These are phyloP conservation scores for Dione vanillae DNA, from an alignment of 2,888 invertebrate species.

Conservation along the genomic window DNA sequence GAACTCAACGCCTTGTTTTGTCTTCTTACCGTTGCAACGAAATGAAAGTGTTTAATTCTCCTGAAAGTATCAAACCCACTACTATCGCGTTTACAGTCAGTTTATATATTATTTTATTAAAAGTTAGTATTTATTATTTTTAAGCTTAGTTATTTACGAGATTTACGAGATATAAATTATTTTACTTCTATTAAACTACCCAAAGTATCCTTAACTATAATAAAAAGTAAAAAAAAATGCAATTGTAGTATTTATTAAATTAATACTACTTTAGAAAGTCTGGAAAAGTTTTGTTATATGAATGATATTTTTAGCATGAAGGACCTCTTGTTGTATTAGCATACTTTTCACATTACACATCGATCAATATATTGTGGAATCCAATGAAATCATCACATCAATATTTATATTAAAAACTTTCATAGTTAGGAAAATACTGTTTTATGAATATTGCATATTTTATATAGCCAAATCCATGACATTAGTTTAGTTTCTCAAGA, in stretches of 20 bases:
- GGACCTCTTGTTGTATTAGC: background rate
- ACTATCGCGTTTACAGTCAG: too few species aligned
- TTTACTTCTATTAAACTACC: too few species aligned
- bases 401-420: constrained; percentile 16
- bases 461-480: constrained; percentile 7
- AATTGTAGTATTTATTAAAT: background rate
- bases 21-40: too few species aligned
- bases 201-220: too few species aligned
- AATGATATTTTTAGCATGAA: background rate
- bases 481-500: constrained; percentile 32
- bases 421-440: constrained; percentile 9
- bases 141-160: too few species aligned
- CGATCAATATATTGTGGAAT: background rate
- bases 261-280: background rate
- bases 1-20: too few species aligned
- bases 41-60: too few species aligned
- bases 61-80: too few species aligned
- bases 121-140: too few species aligned
- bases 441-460: constrained; percentile 28
- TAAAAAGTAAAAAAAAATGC: too few species aligned
- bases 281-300: background rate
- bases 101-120: too few species aligned
- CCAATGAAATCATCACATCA: constrained; percentile 8
- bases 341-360: background rate
- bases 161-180: too few species aligned